Percentiles rank a stretch among this genome's conserved stretches.
Evolutionary conservation across 1,140 invertebrate species (phyloP).

Genomic region (Eumeta japonica): DNA sequence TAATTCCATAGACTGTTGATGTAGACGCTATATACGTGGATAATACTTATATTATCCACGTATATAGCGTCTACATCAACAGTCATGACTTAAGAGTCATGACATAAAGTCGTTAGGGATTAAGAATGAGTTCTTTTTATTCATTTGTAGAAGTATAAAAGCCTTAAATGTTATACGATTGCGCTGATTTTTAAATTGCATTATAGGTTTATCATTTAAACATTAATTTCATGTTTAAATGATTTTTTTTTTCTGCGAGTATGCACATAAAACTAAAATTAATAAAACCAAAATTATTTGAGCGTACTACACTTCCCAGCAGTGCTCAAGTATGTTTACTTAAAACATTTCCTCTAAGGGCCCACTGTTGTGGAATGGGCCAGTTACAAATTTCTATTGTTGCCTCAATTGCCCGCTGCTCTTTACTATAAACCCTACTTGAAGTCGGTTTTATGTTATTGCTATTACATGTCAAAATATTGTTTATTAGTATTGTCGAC

Average conservation of each 20-base stretch:
- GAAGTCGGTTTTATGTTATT: background rate
- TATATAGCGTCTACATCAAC: too few species aligned
- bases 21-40: too few species aligned
- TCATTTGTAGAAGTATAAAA: background rate
- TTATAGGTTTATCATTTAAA: background rate
- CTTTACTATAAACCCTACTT: background rate
- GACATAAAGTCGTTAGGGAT: too few species aligned
- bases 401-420: constrained; percentile 35
- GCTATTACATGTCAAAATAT: constrained; percentile 3
- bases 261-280: background rate
- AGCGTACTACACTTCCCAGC: constrained; percentile 19
- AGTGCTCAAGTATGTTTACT: constrained; percentile 43
- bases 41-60: too few species aligned
- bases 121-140: too few species aligned
- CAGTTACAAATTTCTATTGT: constrained; percentile 20
- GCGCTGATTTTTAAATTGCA: background rate
- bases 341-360: constrained; percentile 40
- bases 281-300: constrained; percentile 24
- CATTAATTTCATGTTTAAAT: background rate
- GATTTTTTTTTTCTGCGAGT: constrained; percentile 1
- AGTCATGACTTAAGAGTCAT: too few species aligned
- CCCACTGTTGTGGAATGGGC: constrained; percentile 24
- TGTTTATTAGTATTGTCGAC: constrained; percentile 28
- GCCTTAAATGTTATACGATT: background rate
- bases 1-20: too few species aligned